Conservation (phyloP, 2,113 vertebrate species). For the Grammomys surdaster region DNA sequence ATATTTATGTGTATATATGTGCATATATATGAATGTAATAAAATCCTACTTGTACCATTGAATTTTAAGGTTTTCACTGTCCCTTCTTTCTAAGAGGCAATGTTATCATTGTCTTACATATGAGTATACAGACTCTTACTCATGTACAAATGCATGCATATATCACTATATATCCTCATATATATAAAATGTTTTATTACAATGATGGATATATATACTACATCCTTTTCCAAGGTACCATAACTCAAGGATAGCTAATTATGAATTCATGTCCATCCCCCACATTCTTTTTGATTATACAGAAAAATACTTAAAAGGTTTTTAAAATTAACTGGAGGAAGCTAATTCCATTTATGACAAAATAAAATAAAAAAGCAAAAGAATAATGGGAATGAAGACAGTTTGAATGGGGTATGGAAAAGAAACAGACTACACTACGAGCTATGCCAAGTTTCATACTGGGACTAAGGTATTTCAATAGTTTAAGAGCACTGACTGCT, state of each 20-base stretch:
- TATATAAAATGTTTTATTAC: background rate
- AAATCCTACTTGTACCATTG: background rate
- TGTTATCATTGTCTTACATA: background rate
- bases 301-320: background rate
- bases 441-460: background rate
- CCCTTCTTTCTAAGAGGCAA: background rate
- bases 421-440: background rate
- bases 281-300: constrained; percentile 35
- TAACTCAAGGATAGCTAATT: background rate
- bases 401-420: constrained; percentile 21
- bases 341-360: background rate
- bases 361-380: constrained; percentile 46
- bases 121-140: background rate
- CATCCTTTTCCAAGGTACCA: background rate
- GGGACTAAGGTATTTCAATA: background rate
- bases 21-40: background rate
- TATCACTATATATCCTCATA: background rate
- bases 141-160: background rate
- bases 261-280: background rate
- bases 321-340: constrained; percentile 37
- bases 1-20: background rate
- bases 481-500: background rate
- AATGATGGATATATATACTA: background rate
- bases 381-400: background rate
- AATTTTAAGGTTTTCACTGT: background rate